phyloP scores from a whole-genome alignment of 2,888 invertebrate genomes.

The Ophraella communa region DNA sequence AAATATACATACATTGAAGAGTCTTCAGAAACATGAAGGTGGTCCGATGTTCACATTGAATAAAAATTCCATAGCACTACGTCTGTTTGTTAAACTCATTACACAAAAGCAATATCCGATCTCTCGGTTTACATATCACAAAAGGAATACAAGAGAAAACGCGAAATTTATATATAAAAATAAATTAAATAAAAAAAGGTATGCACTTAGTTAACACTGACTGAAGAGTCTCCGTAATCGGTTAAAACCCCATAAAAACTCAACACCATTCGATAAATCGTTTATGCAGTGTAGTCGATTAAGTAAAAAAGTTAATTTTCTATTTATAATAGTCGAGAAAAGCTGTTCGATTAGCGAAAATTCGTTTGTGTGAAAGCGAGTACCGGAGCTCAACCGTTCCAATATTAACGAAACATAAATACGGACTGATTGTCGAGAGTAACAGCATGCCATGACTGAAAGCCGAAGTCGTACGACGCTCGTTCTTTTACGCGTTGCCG shows the following conservation, averaged over 20 bases:
- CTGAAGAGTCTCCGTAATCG: constrained; percentile 23
- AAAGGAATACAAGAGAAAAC: constrained; percentile 34
- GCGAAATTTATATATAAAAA: constrained; percentile 31
- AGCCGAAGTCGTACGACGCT: constrained; percentile 49
- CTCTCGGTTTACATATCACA: constrained; percentile 37
- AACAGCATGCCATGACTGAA: constrained; percentile 52
- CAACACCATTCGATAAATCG: constrained; percentile 34
- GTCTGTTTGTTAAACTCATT: constrained; percentile 51
- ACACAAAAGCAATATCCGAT: constrained; percentile 36
- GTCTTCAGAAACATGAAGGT: constrained; percentile 56
- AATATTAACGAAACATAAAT: constrained; percentile 42
- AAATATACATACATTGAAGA: constrained; percentile 54
- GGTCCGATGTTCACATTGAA: constrained; percentile 54
- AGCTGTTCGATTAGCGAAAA: constrained; percentile 37
- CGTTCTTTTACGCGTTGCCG: constrained; percentile 20
- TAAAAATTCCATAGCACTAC: constrained; percentile 52
- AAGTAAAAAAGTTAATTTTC: constrained; percentile 40
- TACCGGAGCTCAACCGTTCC: constrained; percentile 29
- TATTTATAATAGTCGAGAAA: constrained; percentile 36
- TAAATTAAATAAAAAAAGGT: constrained; percentile 33
- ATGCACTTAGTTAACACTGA: constrained; percentile 36
- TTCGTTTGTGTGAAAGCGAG: constrained; percentile 40
- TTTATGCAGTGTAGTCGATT: constrained; percentile 39
- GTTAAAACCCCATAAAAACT: constrained; percentile 34
- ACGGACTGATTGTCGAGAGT: constrained; percentile 52